These are phyloP conservation scores for Clarias platycephalus DNA, from an alignment of 2,797 vertebrate genomes.

Conservation along the genomic window DNA sequence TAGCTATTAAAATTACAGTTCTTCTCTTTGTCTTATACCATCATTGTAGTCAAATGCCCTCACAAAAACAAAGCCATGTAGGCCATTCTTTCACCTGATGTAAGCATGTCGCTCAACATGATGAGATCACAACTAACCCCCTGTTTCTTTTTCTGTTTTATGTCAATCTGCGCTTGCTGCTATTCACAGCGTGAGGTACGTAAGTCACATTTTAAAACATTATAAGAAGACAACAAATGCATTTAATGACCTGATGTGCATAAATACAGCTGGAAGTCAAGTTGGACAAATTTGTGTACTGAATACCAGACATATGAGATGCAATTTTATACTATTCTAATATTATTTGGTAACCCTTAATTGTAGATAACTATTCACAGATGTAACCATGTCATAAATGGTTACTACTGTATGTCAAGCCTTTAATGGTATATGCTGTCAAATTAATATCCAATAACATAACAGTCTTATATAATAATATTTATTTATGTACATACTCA, in stretches of 20 bases:
- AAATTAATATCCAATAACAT: not conserved
- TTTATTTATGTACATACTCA: not conserved
- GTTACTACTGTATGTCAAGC: no score
- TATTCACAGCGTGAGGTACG: conserved; percentile 83
- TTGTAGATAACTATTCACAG: not conserved
- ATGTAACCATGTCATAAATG: not conserved
- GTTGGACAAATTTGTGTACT: not conserved
- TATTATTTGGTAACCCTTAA: not conserved
- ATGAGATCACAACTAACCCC: not conserved
- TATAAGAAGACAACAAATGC: conserved; percentile 5
- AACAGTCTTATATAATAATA: not conserved
- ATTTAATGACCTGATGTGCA: conserved; percentile 3
- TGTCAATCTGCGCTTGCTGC: conserved; percentile 45
- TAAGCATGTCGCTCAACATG: conserved; percentile 32
- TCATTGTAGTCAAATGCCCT: not conserved
- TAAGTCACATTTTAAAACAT: not conserved
- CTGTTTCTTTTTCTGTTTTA: conserved; percentile 1
- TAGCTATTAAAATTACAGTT: conserved; percentile 9
- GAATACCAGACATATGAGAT: not conserved
- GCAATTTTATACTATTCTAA: not conserved
- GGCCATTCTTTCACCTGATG: conserved; percentile 12
- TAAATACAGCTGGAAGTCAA: not conserved
- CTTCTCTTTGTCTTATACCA: conserved; percentile 6
- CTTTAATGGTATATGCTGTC: not conserved
- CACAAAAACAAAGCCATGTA: not conserved